Conservation (phyloP, 2,113 vertebrate species). For the Dromas ardeola region DNA sequence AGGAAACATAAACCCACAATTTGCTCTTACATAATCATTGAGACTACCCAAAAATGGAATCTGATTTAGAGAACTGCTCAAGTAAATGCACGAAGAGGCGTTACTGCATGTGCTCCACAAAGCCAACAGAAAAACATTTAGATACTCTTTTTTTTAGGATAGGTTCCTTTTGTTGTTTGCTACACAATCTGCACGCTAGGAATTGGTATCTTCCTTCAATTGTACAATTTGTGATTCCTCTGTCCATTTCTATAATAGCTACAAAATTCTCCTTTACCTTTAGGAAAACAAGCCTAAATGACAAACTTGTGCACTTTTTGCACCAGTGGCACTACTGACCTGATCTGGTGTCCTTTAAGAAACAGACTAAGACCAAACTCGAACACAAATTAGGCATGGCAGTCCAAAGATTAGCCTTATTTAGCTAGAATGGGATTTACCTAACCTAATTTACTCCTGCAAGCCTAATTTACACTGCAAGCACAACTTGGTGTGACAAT, state of each 20-base stretch:
- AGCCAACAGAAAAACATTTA: constrained; percentile 19
- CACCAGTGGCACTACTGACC: neutral
- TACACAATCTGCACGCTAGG: neutral
- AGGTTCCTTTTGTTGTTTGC: constrained; percentile 27
- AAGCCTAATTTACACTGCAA: neutral
- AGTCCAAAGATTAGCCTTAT: neutral
- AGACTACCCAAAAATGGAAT: constrained; percentile 32
- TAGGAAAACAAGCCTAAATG: neutral
- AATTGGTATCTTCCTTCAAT: neutral
- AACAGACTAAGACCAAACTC: neutral
- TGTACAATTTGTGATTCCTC: neutral
- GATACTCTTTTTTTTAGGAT: constrained; percentile 14
- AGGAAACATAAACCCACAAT: constrained; percentile 4
- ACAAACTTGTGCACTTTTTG: neutral
- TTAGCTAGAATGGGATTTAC: neutral
- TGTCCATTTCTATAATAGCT: neutral
- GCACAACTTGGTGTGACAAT: neutral
- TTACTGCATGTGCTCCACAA: neutral
- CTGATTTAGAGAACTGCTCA: constrained; percentile 30
- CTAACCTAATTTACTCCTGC: neutral
- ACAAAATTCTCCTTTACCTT: neutral
- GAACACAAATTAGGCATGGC: neutral
- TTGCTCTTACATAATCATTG: constrained; percentile 24
- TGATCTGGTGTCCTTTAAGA: neutral
- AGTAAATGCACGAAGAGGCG: constrained; percentile 6